Evolutionary conservation across 2,888 invertebrate genomes (phyloP), one percentile per base, ranked within the genome.

Genomic region (Barypeithes pellucidus): DNA sequence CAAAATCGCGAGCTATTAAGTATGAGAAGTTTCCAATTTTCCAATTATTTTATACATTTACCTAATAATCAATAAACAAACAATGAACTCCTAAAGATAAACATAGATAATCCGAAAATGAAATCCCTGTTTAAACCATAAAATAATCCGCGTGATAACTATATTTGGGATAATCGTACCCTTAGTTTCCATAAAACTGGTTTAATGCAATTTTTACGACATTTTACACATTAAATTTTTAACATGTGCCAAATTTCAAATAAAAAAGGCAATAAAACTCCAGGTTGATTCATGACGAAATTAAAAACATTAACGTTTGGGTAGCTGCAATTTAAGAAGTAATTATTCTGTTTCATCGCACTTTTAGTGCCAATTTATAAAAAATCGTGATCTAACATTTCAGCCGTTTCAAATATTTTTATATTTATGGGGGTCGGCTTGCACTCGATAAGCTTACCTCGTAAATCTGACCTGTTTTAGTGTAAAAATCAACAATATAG

Each of bases 291-390:
- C 52, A 52, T 52, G 52, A 14, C 14, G 52, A 14, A 52, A 52
- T 52, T 52, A 52, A 52, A 52, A 52, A 52, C 29, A 52, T 52
- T 52, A 52, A 52, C 52, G 24, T 24, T 24, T 8, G 39, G 18
- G 47, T 47, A 20, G 9, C 20, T 22, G 11, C 22, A 50, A 50
- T 50, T 50, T 50, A 50, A 24, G 20, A n/a, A 4, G 3, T 24
- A 50, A 50, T 50, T 50, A 50, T 18, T 2, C 22, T 18, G 22
- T 50, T 22, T 50, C 12, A 50, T 22, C 9, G 50, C 24, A 0
- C n/a, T 22, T 50, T 50, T 50, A 50, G 24, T 50, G n/a, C 24
- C 50, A 12, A 50, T 50, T 22, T 50, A 47, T 47, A 18, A 11
- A 16, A 47, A 47, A n/a, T n/a, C 47, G 47, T 20, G 16, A 50